phyloP scores from a whole-genome alignment of 2,113 vertebrate species.

The Microcebus jonahi region DNA sequence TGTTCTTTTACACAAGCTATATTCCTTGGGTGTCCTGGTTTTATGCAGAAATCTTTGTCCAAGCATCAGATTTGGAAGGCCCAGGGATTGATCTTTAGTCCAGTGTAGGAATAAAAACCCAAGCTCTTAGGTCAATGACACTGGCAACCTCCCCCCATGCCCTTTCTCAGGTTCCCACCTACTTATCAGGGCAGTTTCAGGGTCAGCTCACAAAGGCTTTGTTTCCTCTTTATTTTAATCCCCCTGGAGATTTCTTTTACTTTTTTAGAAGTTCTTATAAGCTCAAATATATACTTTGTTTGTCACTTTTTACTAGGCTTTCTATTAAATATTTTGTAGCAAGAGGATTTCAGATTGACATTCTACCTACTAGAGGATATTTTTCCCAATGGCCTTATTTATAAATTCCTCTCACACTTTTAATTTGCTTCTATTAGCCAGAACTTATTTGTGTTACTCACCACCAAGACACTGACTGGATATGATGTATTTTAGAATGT shows the following conservation, averaged over 20 bases:
- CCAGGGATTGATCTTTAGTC: neutral
- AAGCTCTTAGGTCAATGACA: neutral
- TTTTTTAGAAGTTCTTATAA: neutral
- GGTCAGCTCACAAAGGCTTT: neutral
- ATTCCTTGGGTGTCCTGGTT: neutral
- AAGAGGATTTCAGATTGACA: neutral
- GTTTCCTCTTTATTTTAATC: neutral
- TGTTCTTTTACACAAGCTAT: neutral
- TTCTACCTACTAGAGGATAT: neutral
- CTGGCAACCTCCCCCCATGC: no score
- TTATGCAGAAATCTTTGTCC: neutral
- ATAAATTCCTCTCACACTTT: neutral
- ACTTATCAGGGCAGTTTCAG: neutral
- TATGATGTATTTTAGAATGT: neutral
- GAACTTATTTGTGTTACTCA: neutral
- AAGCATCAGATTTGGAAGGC: neutral
- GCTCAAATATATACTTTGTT: neutral
- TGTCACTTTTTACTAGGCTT: neutral
- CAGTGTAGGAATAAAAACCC: neutral
- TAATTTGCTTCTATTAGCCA: neutral
- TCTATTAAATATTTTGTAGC: conserved; percentile 14
- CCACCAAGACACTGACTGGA: neutral
- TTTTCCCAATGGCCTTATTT: neutral
- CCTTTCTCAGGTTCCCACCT: neutral
- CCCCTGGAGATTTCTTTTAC: neutral